A percentile compares a stretch with the other conserved stretches of the same genome.
phyloP scores from a whole-genome alignment of 1,140 invertebrate species.

The Leptinotarsa undecemlineata region DNA sequence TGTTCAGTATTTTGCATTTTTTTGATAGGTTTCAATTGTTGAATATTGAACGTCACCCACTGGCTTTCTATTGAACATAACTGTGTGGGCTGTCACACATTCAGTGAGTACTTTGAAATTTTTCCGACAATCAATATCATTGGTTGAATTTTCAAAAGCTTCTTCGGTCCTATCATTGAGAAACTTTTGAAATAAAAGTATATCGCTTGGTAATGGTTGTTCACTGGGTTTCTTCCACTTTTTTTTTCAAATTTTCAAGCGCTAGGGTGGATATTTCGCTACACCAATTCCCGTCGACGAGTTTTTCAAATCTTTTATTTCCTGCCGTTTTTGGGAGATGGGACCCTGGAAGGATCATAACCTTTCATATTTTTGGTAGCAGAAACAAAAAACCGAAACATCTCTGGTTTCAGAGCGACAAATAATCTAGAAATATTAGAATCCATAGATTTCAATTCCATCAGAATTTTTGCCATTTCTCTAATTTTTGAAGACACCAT shows the following conservation, averaged over 20 bases:
- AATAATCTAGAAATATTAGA: slow-evolving; percentile 24
- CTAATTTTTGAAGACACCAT: slow-evolving; percentile 37
- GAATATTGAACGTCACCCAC: slow-evolving; percentile 38
- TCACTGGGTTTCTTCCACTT: slow-evolving; percentile 28
- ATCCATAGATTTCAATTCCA: slow-evolving; percentile 23
- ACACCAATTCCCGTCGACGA: slow-evolving; percentile 31
- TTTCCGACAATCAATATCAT: background rate
- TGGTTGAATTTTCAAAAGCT: slow-evolving; percentile 15
- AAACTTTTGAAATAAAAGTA: slow-evolving; percentile 21
- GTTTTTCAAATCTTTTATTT: slow-evolving; percentile 33
- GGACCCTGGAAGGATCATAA: slow-evolving; percentile 32
- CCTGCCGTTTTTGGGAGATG: slow-evolving; percentile 26
- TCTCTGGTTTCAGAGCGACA: slow-evolving; percentile 35
- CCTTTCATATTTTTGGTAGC: slow-evolving; percentile 38
- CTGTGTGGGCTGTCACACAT: slow-evolving; percentile 26
- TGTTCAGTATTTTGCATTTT: slow-evolving; percentile 16
- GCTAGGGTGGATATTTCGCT: slow-evolving; percentile 33
- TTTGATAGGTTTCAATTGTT: slow-evolving; percentile 22
- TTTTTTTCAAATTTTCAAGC: slow-evolving; percentile 31
- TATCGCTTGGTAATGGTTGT: slow-evolving; percentile 15
- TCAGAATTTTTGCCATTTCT: slow-evolving; percentile 37
- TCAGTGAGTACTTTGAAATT: slow-evolving; percentile 34
- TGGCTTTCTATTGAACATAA: slow-evolving; percentile 35
- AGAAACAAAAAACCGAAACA: slow-evolving; percentile 26
- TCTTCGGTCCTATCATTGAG: slow-evolving; percentile 16